These are phyloP conservation scores for Ictidomys tridecemlineatus DNA, from an alignment of 2,113 vertebrate species.

Conservation along the genomic window DNA sequence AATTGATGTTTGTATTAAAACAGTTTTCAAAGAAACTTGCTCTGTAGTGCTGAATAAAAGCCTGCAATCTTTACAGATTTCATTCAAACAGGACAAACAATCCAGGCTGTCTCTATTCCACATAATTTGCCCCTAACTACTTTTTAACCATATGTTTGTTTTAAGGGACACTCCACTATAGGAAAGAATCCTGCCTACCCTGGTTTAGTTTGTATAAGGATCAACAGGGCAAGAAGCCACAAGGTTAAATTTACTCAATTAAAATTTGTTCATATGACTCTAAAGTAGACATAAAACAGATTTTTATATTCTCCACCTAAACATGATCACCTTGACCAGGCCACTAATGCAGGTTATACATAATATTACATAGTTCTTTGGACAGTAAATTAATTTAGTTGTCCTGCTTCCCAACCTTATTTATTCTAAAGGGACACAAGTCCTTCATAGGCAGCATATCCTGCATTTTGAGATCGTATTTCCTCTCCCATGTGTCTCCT, in stretches of 20 bases:
- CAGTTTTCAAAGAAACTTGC: conserved; percentile 68
- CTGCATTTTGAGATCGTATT: background rate
- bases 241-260: conserved; percentile 43
- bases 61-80: conserved; percentile 65
- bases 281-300: background rate
- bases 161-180: background rate
- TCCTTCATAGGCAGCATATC: background rate
- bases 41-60: conserved; percentile 55
- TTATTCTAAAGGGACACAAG: background rate
- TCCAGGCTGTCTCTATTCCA: background rate
- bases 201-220: background rate
- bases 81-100: conserved; percentile 46
- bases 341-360: background rate
- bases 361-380: background rate
- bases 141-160: conserved; percentile 53
- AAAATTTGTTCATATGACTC: background rate
- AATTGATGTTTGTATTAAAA: conserved; percentile 74
- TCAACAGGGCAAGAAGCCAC: background rate
- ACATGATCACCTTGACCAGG: background rate
- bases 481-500: background rate
- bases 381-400: background rate
- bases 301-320: background rate
- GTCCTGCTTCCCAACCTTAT: background rate
- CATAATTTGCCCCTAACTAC: background rate
- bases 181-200: background rate